phyloP scores from a whole-genome alignment of 2,797 vertebrate genomes.

The Chaenodraco wilsoni region DNA sequence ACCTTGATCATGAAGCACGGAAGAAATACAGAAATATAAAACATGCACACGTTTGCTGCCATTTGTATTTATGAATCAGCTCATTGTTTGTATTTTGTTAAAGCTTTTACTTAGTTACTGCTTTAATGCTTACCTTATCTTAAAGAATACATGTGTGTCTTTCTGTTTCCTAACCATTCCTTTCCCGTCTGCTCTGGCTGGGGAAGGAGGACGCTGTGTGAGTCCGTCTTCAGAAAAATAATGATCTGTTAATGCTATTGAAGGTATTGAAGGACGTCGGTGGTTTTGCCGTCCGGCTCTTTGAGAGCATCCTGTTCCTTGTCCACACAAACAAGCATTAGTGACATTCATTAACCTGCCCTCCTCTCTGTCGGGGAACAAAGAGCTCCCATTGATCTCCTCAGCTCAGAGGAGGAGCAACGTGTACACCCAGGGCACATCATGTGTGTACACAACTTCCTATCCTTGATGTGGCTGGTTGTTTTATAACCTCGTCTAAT shows the following conservation, averaged over 20 bases:
- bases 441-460: slow-evolving; percentile 10
- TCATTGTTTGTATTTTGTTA: slow-evolving; percentile 12
- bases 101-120: slow-evolving; percentile 13
- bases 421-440: slow-evolving; percentile 9
- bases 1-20: slow-evolving; percentile 6
- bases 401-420: slow-evolving; percentile 9
- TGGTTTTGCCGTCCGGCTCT: no score
- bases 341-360: slow-evolving; percentile 31
- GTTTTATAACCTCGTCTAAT: slow-evolving; percentile 17
- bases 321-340: slow-evolving; percentile 23
- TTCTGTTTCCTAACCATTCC: slow-evolving; percentile 20
- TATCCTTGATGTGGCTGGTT: slow-evolving; percentile 2
- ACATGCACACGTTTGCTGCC: not conserved
- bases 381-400: slow-evolving; percentile 39
- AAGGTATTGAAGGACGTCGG: not conserved
- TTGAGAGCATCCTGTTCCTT: not conserved
- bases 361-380: slow-evolving; percentile 35
- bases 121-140: slow-evolving; percentile 11
- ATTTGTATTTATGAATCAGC: not conserved
- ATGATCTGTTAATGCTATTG: slow-evolving; percentile 8
- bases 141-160: slow-evolving; percentile 1
- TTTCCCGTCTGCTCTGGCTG: slow-evolving; percentile 44
- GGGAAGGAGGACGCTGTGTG: slow-evolving; percentile 28
- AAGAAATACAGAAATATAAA: not conserved
- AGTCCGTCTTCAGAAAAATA: slow-evolving; percentile 2